Base-by-base conservation (phyloP, 2,888 invertebrate species). In the Pyrochroa serraticornis region DNA sequence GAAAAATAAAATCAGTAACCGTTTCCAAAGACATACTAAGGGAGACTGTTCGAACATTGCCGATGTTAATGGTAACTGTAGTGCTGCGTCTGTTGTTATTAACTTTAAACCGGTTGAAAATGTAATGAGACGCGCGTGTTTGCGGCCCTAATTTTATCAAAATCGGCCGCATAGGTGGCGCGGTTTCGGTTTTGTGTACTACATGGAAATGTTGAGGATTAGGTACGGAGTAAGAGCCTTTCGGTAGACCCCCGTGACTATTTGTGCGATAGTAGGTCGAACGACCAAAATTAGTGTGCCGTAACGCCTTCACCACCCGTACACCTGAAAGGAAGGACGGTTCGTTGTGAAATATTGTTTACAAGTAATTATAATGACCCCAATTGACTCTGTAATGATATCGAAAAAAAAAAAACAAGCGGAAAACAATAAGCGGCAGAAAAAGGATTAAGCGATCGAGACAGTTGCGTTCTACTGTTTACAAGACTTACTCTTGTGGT, bases 151-250 rank as follows among this genome's bases (percentile, higher is more conserved):
- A 34, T 14, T 69, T 70, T 39, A 75, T 60, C 47, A 77, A 62
- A 44, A 65, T 49, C 32, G 79, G 77, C 14, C 71, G 71, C 63
- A 69, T 68, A 36, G 66, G 64, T 52, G 64, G 61, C 44, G 74
- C 66, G 10, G 72, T 66, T 45, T 74, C 64, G 33, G 64, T 70
- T 46, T 71, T 63, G 41, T 68, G 76, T 9, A 69, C 77, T 58
- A 79, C 69, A 63, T 80, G 80, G 69, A 73, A 80, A 62, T 80
- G 80, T 32, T 66, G 67, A 37, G 80, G 80, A 62, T 79, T 79
- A 43, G 79, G 79, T 8, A 72, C 59, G 42, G 63, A 44, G 63
- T 77, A 80, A 5, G 79, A 77, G 42, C 79, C 80, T 53, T 75
- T 75, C 6, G 79, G 80, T 37, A 78, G 71, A 35, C 79, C 79